A percentile compares a stretch with the other conserved stretches of the same genome.
Conservation (phyloP, 2,888 invertebrate genomes). For the Diploptera punctata region DNA sequence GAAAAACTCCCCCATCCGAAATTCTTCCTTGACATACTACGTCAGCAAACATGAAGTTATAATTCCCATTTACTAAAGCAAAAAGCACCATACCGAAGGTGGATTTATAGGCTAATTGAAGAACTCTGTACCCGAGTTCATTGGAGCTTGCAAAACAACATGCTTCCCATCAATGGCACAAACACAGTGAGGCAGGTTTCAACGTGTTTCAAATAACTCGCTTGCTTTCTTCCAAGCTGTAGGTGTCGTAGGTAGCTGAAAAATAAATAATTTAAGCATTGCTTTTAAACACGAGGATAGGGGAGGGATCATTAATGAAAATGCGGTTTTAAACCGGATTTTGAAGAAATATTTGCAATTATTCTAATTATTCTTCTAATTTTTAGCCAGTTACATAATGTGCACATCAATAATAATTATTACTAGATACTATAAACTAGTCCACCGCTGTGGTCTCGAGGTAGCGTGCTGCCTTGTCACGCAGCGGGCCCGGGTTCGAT, state of each 20-base stretch:
- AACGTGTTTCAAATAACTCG: neutral
- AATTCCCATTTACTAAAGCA: constrained; percentile 52
- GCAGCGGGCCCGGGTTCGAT: too few species aligned
- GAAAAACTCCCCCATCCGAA: constrained; percentile 49
- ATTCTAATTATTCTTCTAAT: too few species aligned
- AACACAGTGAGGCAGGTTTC: neutral
- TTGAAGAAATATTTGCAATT: too few species aligned
- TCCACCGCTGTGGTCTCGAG: too few species aligned
- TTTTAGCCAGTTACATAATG: too few species aligned
- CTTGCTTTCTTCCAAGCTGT: neutral
- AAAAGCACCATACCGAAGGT: constrained; percentile 51
- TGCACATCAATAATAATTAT: too few species aligned
- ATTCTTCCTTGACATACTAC: constrained; percentile 50
- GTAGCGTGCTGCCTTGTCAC: too few species aligned
- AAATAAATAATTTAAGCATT: constrained; percentile 2
- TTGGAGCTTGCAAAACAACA: neutral
- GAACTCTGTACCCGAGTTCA: neutral
- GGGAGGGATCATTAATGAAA: too few species aligned
- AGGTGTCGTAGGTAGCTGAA: neutral
- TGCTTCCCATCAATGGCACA: neutral
- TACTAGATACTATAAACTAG: too few species aligned
- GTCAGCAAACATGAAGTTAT: constrained; percentile 50
- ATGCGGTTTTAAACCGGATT: too few species aligned
- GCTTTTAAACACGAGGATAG: too few species aligned
- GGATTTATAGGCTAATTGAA: constrained; percentile 50